These are phyloP conservation scores for Trematomus loennbergii DNA, from an alignment of 2,113 vertebrate species.

Conservation along the genomic window DNA sequence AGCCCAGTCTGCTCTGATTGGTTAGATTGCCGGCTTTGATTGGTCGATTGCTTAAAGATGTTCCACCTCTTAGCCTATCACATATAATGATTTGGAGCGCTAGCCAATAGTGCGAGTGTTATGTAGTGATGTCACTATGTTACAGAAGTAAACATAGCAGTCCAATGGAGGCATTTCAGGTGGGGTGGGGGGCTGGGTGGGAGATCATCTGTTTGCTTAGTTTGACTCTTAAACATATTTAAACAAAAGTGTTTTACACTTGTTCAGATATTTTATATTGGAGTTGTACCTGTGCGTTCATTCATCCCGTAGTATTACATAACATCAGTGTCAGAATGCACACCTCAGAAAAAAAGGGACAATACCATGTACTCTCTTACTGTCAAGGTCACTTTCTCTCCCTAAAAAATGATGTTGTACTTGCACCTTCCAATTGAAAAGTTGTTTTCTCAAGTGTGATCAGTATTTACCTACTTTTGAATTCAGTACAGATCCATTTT, in stretches of 20 bases:
- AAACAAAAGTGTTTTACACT: not conserved
- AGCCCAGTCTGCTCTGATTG: too few species aligned
- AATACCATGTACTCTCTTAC: not conserved
- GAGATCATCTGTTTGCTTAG: too few species aligned
- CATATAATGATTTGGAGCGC: too few species aligned
- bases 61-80: too few species aligned
- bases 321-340: not conserved
- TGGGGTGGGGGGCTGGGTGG: too few species aligned
- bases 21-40: too few species aligned
- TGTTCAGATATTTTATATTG: conserved; percentile 3
- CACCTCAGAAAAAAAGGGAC: not conserved
- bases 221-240: too few species aligned
- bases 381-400: not conserved
- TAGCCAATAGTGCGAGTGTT: too few species aligned
- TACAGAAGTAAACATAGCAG: too few species aligned
- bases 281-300: not conserved
- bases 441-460: conserved; percentile 31
- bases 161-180: too few species aligned
- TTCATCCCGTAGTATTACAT: not conserved
- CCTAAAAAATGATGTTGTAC: not conserved
- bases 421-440: not conserved
- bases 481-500: conserved; percentile 35
- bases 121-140: too few species aligned
- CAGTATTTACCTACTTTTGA: conserved; percentile 17
- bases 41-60: too few species aligned